Percentiles rank a stretch among this genome's conserved stretches.
phyloP scores from a whole-genome alignment of 2,113 vertebrate species.

The Tychaedon coryphoeus region DNA sequence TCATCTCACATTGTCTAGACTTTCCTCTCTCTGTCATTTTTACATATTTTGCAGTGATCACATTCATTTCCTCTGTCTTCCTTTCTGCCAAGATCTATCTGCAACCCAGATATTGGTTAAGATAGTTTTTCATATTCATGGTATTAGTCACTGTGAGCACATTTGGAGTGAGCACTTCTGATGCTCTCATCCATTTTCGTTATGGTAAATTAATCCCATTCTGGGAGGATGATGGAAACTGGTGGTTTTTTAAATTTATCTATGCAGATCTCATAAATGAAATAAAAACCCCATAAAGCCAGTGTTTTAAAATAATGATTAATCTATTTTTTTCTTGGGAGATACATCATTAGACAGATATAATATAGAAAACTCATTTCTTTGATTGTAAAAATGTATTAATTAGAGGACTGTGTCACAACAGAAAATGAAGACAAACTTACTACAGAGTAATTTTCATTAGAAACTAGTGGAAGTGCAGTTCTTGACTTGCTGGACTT shows the following conservation, averaged over 20 bases:
- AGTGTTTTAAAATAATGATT: conserved; percentile 4
- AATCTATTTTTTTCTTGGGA: not conserved
- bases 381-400: conserved; percentile 3
- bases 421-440: not conserved
- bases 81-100: conserved; percentile 51
- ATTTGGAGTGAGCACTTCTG: not conserved
- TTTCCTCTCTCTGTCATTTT: conserved; percentile 12
- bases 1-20: conserved; percentile 61
- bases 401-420: not conserved
- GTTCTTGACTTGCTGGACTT: not conserved
- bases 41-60: conserved; percentile 30
- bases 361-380: not conserved
- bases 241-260: not conserved
- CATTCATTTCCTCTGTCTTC: conserved; percentile 47
- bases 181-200: not conserved
- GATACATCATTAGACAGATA: not conserved
- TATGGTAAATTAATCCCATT: conserved; percentile 24
- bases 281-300: not conserved
- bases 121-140: conserved; percentile 30
- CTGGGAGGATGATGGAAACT: not conserved
- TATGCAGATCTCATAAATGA: not conserved
- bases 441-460: not conserved
- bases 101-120: not conserved
- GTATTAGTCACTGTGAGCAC: not conserved
- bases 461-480: not conserved